Evolutionary conservation across 2,888 invertebrate genomes (phyloP).

Genomic region (Netelia melanura): DNA sequence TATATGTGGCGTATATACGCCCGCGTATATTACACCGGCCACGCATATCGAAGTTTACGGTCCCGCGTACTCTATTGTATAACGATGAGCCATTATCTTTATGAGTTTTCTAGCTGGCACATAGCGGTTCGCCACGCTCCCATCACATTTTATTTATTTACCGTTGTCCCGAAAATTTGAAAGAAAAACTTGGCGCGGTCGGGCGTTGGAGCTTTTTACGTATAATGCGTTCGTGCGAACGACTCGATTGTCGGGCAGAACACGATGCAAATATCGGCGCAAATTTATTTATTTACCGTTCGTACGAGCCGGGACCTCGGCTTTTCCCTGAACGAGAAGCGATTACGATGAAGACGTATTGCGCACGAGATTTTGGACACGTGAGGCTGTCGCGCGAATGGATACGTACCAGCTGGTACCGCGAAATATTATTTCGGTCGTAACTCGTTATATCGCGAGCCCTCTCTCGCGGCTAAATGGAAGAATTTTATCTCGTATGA

Average conservation of each 20-base stretch:
- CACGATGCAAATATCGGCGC: neutral
- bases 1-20: neutral
- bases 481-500: neutral
- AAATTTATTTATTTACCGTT: slow-evolving; percentile 27
- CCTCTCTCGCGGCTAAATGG: neutral
- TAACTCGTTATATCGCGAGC: neutral
- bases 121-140: slow-evolving; percentile 2
- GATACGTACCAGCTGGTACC: neutral
- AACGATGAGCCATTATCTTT: slow-evolving; percentile 29
- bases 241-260: slow-evolving; percentile 6
- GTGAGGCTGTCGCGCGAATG: neutral
- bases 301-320: neutral
- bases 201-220: neutral
- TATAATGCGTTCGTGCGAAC: slow-evolving; percentile 27
- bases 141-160: slow-evolving; percentile 42
- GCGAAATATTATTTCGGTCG: slow-evolving; percentile 9
- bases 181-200: neutral
- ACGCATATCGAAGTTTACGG: too few relatives aligned
- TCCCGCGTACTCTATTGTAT: slow-evolving; percentile 6
- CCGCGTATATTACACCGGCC: too few relatives aligned
- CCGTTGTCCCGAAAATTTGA: slow-evolving; percentile 27
- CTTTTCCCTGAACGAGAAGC: neutral
- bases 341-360: neutral
- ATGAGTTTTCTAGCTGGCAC: slow-evolving; percentile 25
- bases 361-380: neutral